These are phyloP conservation scores for Bagarius yarrelli DNA, from an alignment of 2,113 vertebrate species.

Conservation along the genomic window DNA sequence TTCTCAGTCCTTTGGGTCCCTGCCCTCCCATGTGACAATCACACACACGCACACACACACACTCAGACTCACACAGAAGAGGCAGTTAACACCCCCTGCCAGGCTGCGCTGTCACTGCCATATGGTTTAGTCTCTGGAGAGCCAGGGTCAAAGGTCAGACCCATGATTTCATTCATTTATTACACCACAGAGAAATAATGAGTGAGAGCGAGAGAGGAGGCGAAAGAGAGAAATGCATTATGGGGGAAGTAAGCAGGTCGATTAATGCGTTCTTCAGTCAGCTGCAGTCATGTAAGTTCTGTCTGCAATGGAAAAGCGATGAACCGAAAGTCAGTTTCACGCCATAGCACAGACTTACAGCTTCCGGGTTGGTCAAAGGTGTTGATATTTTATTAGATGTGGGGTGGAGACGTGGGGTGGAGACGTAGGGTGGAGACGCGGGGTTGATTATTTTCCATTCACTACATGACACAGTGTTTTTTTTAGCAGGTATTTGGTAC, in stretches of 20 bases:
- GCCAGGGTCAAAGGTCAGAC: slow-evolving; percentile 61
- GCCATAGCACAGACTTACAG: background rate
- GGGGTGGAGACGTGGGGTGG: too few relatives aligned
- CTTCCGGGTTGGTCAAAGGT: background rate
- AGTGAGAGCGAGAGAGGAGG: background rate
- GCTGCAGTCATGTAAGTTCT: background rate
- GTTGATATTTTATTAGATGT: background rate
- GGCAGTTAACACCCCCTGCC: slow-evolving; percentile 48
- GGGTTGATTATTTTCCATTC: too few relatives aligned
- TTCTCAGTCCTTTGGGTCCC: slow-evolving; percentile 35
- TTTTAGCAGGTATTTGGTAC: too few relatives aligned
- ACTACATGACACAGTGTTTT: too few relatives aligned
- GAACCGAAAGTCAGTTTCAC: background rate
- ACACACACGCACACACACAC: slow-evolving; percentile 52
- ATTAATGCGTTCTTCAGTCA: background rate
- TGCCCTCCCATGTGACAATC: slow-evolving; percentile 30
- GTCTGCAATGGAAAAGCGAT: background rate
- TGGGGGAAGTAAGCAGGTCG: slow-evolving; percentile 10
- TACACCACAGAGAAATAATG: slow-evolving; percentile 25
- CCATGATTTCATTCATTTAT: slow-evolving; percentile 57
- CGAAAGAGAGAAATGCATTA: background rate
- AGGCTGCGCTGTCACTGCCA: slow-evolving; percentile 57
- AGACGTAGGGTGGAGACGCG: too few relatives aligned
- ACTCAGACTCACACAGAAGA: slow-evolving; percentile 42
- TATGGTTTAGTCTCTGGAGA: slow-evolving; percentile 63